Base-by-base conservation (phyloP, 1,140 invertebrate genomes). In the Fopius arisanus region DNA sequence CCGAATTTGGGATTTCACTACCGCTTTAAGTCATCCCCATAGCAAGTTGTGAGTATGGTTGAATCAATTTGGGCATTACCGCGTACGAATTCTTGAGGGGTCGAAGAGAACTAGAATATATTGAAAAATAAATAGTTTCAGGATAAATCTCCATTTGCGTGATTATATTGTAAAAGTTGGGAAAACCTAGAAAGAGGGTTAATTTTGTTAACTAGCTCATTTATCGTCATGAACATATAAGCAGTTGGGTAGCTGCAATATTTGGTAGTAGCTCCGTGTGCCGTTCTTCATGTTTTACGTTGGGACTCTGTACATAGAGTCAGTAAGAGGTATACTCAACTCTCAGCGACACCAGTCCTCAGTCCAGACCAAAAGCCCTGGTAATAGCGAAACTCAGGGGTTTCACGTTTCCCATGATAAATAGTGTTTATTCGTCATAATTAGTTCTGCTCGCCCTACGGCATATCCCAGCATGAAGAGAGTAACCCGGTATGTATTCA, bases 371-470 rank as follows among this genome's bases (percentile, higher is more conserved):
- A 40, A 72, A 63, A 41, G 66, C 66, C 26, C 54, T 59, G 23
- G 21, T 59, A 59, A 59, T 28, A 23, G 31, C 7, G 12, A 31
- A 70, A 63, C 31, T 62, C 41, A 26, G 23, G 37, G 54, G 65
- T 75, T 71, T 67, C 70, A 62, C 51, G 26, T 71, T 67, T 74
- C 73, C 33, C 63, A 54, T 77, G 75, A 74, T 74, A 69, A 77
- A 77, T 73, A 62, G 70, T 72, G 72, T 72, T 74, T 77, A 77
- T 77, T 73, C 70, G 71, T 77, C 75, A 77, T 77, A 77, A 77
- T 77, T 77, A 77, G 75, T 51, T 65, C 59, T 23, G 66, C 68
- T 51, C 63, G 62, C 66, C 71, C 26, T 70, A 43, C 26, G 43
- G 37, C 33, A 23, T 51, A 72, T 41, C 29, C 37, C 66, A 31